These are phyloP conservation scores for Littorina saxatilis DNA, from an alignment of 1,140 invertebrate species.

Conservation along the genomic window DNA sequence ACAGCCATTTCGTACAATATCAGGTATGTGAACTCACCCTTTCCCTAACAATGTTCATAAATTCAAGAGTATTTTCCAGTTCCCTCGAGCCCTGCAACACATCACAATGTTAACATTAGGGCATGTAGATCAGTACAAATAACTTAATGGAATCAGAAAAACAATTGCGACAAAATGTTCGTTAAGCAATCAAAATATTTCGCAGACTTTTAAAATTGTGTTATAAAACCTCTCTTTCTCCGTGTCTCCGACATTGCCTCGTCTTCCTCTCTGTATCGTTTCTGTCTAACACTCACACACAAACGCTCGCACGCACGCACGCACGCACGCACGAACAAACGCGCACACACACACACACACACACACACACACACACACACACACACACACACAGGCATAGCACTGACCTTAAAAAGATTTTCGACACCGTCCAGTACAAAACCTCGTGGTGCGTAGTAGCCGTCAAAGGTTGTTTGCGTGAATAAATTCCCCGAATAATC, in stretches of 20 bases:
- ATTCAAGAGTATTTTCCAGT: background rate
- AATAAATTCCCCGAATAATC: slow-evolving; percentile 30
- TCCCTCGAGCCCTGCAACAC: background rate
- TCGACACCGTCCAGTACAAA: slow-evolving; percentile 32
- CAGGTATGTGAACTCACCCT: background rate
- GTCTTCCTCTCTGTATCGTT: no score
- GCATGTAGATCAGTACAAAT: no score
- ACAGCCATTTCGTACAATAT: background rate
- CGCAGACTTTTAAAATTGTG: no score
- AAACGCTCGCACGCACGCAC: no score
- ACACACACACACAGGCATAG: background rate
- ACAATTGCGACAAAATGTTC: no score
- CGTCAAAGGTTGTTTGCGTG: slow-evolving; percentile 41
- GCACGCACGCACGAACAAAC: no score
- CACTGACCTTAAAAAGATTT: background rate
- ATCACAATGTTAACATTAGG: background rate
- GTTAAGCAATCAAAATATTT: no score
- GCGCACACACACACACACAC: slow-evolving; percentile 5
- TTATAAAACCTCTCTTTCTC: no score
- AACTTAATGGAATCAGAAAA: no score
- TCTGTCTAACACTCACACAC: no score
- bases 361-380: slow-evolving; percentile 15
- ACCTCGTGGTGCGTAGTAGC: slow-evolving; percentile 41
- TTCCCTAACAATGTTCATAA: background rate
- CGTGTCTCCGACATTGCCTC: no score